Base-by-base conservation (phyloP, 2,113 vertebrate genomes). In the Sinocyclocheilus anshuiensis region DNA sequence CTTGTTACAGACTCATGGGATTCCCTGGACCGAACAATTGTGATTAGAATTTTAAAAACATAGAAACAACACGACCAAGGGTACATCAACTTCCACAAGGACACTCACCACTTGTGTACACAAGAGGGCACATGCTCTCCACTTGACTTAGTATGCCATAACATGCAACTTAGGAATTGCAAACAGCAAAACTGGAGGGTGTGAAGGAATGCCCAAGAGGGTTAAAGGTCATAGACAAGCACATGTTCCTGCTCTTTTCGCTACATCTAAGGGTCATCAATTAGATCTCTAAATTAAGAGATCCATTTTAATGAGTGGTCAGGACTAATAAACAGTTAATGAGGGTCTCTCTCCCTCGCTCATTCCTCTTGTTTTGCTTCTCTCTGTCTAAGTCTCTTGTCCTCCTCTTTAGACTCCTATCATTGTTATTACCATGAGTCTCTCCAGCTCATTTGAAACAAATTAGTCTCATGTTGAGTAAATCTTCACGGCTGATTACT, bases 361-460 rank as follows among this genome's bases (percentile, higher is more conserved):
- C 20, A 20, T 12, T 36, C 7, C 50, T 24, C 55, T 69, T 36
- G 26, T 45, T 69, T 4, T 48, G 53, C 53, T 7, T 18, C 39
- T 83, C 57, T 20, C 22, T 65, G 13, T 29, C 36, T n/a, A 16
- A 36, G 42, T 72, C 45, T 71, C 45, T 83, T 11, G 67, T 50
- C 61, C 36, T 75, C 12, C 55, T 77, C 13, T 75, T 76, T 77
- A 11, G 50, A 83, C 29, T 67, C 45, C 15, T 50, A 45, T 45
- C 48, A 61, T 53, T 36, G 55, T 59, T 42, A 48, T 84, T 81
- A 59, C 36, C 80, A 77, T n/a, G 69, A 85, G 45, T 13, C 83
- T 84, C 79, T 81, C 76, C 77, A 81, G 87, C 63, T 90, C 85
- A 87, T 90, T 88, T 87, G 82, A 88, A 85, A 81, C 83, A 81